phyloP scores from a whole-genome alignment of 2,888 invertebrate genomes.

The Chymomyza procnemis region DNA sequence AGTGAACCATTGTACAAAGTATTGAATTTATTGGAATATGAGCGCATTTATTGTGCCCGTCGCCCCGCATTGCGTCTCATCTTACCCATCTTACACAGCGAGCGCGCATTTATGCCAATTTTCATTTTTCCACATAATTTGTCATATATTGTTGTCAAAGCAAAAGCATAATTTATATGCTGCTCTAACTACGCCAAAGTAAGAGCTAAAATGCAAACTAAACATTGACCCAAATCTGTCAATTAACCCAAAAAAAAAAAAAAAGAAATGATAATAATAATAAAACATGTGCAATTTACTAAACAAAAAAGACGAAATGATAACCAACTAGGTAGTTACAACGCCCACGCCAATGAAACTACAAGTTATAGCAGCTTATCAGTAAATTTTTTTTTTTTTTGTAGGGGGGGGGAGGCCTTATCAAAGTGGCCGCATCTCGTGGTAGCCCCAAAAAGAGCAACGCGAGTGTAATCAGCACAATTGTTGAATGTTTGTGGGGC shows the following conservation, averaged over 20 bases:
- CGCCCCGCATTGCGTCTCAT: background rate
- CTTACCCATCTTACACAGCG: conserved; percentile 14
- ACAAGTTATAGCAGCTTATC: conserved; percentile 29
- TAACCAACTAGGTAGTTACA: background rate
- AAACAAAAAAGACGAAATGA: conserved; percentile 5
- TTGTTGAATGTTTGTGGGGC: conserved; percentile 22
- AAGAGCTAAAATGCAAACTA: conserved; percentile 52
- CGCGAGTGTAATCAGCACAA: conserved; percentile 44
- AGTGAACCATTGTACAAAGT: conserved; percentile 11
- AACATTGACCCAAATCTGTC: conserved; percentile 66
- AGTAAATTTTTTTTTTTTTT: conserved; percentile 9
- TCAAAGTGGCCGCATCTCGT: conserved; percentile 53
- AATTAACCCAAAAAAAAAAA: conserved; percentile 55
- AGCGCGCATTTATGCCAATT: background rate
- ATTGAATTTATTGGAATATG: conserved; percentile 35
- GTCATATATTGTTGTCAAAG: conserved; percentile 16
- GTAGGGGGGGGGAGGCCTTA: too few species aligned
- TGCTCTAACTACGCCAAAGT: conserved; percentile 3
- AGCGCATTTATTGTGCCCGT: conserved; percentile 21
- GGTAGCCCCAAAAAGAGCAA: conserved; percentile 25
- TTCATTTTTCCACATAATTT: conserved; percentile 19
- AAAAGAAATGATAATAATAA: too few species aligned
- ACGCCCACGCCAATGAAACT: conserved; percentile 24
- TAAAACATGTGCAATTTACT: conserved; percentile 41
- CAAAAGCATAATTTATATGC: background rate